Evolutionary conservation across 2,797 vertebrate genomes (phyloP).

Genomic region (Etheostoma nigrum): DNA sequence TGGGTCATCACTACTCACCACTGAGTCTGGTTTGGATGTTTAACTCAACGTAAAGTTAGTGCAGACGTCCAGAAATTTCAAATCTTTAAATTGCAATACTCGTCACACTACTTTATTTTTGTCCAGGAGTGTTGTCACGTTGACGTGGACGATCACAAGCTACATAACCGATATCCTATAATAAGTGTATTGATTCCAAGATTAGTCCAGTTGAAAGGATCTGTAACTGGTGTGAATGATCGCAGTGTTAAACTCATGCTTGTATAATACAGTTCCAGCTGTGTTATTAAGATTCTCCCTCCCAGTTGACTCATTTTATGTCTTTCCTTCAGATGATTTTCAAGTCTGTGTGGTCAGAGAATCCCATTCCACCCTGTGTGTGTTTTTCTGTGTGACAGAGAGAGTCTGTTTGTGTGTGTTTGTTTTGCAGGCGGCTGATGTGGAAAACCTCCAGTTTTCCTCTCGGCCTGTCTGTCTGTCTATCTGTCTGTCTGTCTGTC

Average conservation of each 20-base stretch:
- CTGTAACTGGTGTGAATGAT: not conserved
- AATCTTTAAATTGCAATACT: not conserved
- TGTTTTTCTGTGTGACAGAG: constrained; percentile 29
- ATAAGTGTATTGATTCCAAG: not conserved
- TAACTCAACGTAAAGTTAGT: not conserved
- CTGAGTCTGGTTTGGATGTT: not conserved
- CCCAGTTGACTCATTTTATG: not conserved
- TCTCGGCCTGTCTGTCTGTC: constrained; percentile 26
- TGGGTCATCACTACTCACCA: too few relatives aligned
- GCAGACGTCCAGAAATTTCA: not conserved
- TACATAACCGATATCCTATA: not conserved
- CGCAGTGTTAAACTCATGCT: too few relatives aligned
- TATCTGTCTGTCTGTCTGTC: not conserved
- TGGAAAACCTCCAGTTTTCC: constrained; percentile 54
- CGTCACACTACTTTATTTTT: not conserved
- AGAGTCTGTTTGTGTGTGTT: constrained; percentile 43
- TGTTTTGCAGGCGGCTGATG: constrained; percentile 49
- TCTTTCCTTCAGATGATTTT: constrained; percentile 6
- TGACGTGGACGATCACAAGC: not conserved
- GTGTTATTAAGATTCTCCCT: not conserved
- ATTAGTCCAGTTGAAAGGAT: constrained; percentile 1
- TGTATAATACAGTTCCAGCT: not conserved
- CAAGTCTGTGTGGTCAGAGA: constrained; percentile 7
- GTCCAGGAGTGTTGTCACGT: not conserved
- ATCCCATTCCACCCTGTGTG: not conserved